Conservation (phyloP, 2,888 invertebrate species). For the Leptogaster cylindrica region DNA sequence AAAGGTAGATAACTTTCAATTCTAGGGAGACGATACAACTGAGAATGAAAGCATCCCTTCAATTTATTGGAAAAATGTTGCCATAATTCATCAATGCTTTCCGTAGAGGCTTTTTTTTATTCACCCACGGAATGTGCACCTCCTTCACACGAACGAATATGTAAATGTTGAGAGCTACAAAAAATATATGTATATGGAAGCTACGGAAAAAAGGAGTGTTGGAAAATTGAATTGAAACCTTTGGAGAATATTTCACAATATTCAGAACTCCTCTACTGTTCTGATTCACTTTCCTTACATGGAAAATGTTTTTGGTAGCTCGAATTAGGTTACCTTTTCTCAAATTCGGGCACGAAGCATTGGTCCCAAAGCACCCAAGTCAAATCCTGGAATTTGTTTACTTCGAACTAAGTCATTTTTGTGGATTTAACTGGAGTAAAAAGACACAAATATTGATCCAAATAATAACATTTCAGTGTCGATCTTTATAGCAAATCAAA, state of each 20-base stretch:
- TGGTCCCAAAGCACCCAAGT: not conserved
- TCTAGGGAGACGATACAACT: not conserved
- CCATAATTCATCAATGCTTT: constrained; percentile 39
- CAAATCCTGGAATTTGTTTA: not conserved
- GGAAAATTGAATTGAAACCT: constrained; percentile 27
- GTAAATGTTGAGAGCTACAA: constrained; percentile 18
- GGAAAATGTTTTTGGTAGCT: not conserved
- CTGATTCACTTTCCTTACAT: not conserved
- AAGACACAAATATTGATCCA: constrained; percentile 24
- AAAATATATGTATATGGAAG: no score
- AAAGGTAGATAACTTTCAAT: constrained; percentile 12
- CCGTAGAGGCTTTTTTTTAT: not conserved
- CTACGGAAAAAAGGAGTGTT: no score
- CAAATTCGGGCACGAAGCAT: not conserved
- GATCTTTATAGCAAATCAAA: constrained; percentile 11
- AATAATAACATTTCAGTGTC: constrained; percentile 6
- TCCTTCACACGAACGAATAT: constrained; percentile 7
- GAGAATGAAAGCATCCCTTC: not conserved
- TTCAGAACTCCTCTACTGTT: not conserved
- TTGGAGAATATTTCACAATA: constrained; percentile 17
- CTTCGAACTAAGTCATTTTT: constrained; percentile 8
- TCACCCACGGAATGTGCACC: not conserved
- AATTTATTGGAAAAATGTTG: constrained; percentile 26
- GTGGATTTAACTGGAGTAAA: not conserved
- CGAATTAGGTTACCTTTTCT: constrained; percentile 29